Evolutionary conservation across 2,797 vertebrate genomes (phyloP), one percentile per base, ranked within the genome.

Genomic region (Dryobates pubescens): DNA sequence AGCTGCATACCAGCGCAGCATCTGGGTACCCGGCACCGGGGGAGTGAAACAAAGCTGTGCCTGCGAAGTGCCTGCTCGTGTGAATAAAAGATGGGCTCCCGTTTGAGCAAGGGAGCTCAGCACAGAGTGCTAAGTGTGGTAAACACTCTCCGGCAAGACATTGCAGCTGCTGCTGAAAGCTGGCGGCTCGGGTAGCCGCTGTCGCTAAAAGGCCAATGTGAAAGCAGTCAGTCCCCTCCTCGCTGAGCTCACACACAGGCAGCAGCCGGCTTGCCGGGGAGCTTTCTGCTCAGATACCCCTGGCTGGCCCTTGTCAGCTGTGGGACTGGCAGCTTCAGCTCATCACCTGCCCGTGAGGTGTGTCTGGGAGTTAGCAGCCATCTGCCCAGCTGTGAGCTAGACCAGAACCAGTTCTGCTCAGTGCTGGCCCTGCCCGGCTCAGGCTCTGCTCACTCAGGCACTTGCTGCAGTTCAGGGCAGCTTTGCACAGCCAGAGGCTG

Each of bases 101-200:
- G 23, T 73, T 92, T 41, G 45, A 83, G 89, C 49, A 3, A 68
- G 75, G 59, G 58, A 89, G 87, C 87, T 72, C 87, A 34, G 89
- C 89, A 81, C 59, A 59, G 36, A 86, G 89, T 78, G 89, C 91
- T 78, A 87, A 89, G 82, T 83, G 87, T 61, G 93, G 92, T 89
- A 90, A 95, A 94, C 93, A 78, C 79, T 89, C 78, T 95, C 27
- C 92, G 92, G 91, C 27, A 8, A 80, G 94, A 54, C 26, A 22
- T 88, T 92, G 82, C 70, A 72, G 89, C 47, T 65, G 76, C 47
- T 65, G 76, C 82, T 92, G 85, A 14, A 82, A 90, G 47, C 72
- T 38, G 63, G 43, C 65, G 65, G 7, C 70, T 89, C 63, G 8
- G 72, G 82, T 47, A 62, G 69, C 69, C 82, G 89, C 65, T 12